Percentiles rank a stretch among this genome's conserved stretches.
These are phyloP conservation scores for Nycticebus coucang DNA, from an alignment of 2,113 vertebrate species.

Conservation along the genomic window DNA sequence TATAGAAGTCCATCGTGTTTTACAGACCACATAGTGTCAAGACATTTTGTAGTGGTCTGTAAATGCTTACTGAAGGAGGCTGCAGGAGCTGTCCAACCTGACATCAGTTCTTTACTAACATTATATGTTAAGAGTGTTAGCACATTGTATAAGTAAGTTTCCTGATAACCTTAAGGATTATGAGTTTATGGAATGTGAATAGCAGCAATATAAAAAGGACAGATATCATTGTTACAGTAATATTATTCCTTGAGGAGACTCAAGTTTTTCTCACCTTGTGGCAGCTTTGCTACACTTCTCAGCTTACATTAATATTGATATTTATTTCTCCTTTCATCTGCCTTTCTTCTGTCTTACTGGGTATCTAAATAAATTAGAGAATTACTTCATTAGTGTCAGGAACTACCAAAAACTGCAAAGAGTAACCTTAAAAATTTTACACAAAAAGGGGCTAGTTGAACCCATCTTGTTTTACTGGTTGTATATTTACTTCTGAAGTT, in stretches of 20 bases:
- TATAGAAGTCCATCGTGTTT: not conserved
- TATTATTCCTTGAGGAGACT: not conserved
- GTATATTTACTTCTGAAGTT: not conserved
- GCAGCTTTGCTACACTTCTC: not conserved
- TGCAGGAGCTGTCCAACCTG: not conserved
- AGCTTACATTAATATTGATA: not conserved
- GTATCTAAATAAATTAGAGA: slow-evolving; percentile 18
- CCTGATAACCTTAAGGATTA: not conserved
- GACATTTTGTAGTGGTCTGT: not conserved
- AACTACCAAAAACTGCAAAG: not conserved
- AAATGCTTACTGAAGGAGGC: not conserved
- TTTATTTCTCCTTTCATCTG: not conserved
- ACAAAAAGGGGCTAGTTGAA: not conserved
- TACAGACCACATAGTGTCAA: not conserved
- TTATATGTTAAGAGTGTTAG: not conserved
- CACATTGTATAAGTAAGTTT: not conserved
- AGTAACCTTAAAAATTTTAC: not conserved
- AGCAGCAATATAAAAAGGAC: not conserved
- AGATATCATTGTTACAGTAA: not conserved
- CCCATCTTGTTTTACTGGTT: not conserved
- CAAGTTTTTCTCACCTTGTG: not conserved
- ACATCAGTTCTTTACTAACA: not conserved
- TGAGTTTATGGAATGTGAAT: not conserved
- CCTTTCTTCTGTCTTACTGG: not conserved
- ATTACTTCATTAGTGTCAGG: not conserved